Base-by-base conservation (phyloP, 2,113 vertebrate species). In the Myiozetetes cayanensis region DNA sequence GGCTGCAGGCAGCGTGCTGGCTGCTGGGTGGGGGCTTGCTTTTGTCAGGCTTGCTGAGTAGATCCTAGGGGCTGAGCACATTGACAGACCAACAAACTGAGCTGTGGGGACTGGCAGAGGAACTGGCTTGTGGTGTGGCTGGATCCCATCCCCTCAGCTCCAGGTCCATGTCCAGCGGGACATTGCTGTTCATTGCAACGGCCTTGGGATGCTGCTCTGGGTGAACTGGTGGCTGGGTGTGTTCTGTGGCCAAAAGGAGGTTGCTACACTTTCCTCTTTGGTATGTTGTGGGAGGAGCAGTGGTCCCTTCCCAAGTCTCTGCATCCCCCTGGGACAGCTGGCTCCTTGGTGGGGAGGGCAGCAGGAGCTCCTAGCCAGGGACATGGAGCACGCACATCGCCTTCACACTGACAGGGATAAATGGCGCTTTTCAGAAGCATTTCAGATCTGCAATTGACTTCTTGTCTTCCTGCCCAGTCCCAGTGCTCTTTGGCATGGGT, bases 101-200 rank as follows among this genome's bases (percentile, higher is more conserved):
- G 61, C 6, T 23, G 1, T n/a, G 37, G 21, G 58, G 50, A 4
- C 7, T 85, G 75, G 46, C 67, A 76, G 66, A 74, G 80, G 25
- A 39, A 14, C 44, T 28, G n/a, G 21, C 58, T 41, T 0, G 0
- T 47, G 37, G 31, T 35, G 23, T n/a, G 44, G 41, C 55, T 91
- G 70, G 49, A 28, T 63, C 13, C 47, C 31, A 24, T 55, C 59
- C 33, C 47, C 50, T 59, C 30, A n/a, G 44, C 55, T 85, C 9
- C 2, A 2, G 70, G 43, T 49, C 25, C 1, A 0, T 7, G 7
- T 72, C 49, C 55, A 25, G 73, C 1, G 3, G 43, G 22, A 24
- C 3, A 0, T 5, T 61, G 56, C 43, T 61, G 0, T 44, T 58
- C 12, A 4, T 21, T 35, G 28, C 23, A 2, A 9, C 44, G 12